These are phyloP conservation scores for Hyles lineata DNA, from an alignment of 2,888 invertebrate genomes.

Conservation along the genomic window DNA sequence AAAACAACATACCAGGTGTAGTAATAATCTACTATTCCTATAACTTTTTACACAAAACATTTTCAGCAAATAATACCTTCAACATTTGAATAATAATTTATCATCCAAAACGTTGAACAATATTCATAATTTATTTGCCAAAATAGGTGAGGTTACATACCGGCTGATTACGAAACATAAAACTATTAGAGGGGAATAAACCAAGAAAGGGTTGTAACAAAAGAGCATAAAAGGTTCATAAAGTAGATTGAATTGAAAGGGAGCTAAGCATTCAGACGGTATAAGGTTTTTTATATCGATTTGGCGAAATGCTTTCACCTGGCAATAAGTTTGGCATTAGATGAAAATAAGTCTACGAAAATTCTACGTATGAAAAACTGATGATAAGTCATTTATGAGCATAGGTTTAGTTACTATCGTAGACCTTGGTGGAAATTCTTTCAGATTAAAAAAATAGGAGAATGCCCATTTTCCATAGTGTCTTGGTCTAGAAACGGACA, in stretches of 20 bases:
- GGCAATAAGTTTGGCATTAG: neutral
- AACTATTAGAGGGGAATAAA: neutral
- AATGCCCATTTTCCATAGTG: too few species aligned
- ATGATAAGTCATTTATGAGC: too few species aligned
- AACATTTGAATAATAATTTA: neutral
- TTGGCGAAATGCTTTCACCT: neutral
- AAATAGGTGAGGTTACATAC: neutral
- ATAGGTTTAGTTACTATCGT: too few species aligned
- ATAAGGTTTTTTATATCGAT: constrained; percentile 4
- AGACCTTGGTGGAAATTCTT: too few species aligned
- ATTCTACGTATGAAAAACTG: neutral
- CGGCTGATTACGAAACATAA: neutral
- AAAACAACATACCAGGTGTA: too few species aligned
- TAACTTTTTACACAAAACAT: too few species aligned
- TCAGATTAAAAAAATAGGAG: too few species aligned
- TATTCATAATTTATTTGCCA: neutral
- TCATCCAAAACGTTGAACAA: neutral
- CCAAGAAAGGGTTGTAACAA: constrained; percentile 20
- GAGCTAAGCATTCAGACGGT: constrained; percentile 17
- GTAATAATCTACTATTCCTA: too few species aligned
- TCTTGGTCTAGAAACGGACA: too few species aligned
- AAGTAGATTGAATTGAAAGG: constrained; percentile 24
- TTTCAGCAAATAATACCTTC: too few species aligned
- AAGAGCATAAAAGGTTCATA: constrained; percentile 14
- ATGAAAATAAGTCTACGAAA: neutral